Conservation (phyloP, 2,888 invertebrate genomes). For the Xanthia togata region DNA sequence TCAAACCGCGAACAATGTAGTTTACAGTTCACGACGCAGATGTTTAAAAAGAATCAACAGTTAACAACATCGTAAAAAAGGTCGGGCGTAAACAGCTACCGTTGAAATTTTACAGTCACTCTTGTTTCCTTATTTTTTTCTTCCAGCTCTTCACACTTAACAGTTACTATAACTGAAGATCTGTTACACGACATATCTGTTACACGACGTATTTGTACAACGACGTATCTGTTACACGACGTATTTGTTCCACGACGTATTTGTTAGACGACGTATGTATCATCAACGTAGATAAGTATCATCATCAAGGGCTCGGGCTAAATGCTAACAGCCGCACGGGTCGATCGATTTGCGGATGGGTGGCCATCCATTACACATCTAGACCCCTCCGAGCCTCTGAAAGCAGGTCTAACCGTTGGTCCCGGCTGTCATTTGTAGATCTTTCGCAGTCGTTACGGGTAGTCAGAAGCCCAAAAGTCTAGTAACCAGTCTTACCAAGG, state of each 20-base stretch:
- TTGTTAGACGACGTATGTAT: too few species aligned
- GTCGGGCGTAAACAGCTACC: constrained; percentile 86
- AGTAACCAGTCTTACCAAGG: neutral
- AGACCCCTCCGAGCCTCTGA: neutral
- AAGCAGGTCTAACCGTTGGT: neutral
- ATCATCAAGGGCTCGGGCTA: neutral
- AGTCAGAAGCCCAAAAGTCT: neutral
- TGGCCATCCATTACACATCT: neutral
- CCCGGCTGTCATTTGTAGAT: neutral
- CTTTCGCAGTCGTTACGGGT: neutral
- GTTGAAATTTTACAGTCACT: constrained; percentile 88
- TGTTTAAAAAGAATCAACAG: constrained; percentile 90
- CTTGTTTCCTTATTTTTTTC: constrained; percentile 74
- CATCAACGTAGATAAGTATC: too few species aligned
- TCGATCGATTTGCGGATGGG: neutral
- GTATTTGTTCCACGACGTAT: neutral
- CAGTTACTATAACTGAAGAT: constrained; percentile 10
- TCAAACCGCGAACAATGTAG: constrained; percentile 85
- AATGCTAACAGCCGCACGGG: neutral
- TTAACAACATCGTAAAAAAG: constrained; percentile 89
- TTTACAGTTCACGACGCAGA: constrained; percentile 87
- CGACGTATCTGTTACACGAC: neutral
- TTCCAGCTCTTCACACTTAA: constrained; percentile 60
- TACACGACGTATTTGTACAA: neutral
- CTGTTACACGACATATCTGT: constrained; percentile 3